Percentiles rank a stretch among this genome's conserved stretches.
Conservation (phyloP, 2,113 vertebrate species). For the Pionites leucogaster region DNA sequence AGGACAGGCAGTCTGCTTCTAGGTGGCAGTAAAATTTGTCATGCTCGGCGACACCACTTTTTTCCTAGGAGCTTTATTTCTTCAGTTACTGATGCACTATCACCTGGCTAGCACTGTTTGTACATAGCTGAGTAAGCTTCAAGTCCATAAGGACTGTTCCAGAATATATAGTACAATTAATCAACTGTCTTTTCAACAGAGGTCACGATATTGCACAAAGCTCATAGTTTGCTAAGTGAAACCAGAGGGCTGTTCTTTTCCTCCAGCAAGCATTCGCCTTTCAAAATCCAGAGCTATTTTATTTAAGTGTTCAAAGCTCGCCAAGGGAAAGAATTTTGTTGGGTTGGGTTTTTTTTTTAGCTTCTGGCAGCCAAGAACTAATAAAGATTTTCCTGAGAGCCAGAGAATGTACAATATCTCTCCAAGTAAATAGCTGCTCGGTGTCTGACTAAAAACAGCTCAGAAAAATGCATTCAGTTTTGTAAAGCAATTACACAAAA, state of each 20-base stretch:
- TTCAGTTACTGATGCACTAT: background rate
- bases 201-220: background rate
- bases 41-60: background rate
- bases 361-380: background rate
- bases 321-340: background rate
- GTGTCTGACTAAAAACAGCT: conserved; percentile 3
- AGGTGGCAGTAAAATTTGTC: background rate
- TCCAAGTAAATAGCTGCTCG: background rate
- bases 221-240: conserved; percentile 15
- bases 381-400: background rate
- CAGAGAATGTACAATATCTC: background rate
- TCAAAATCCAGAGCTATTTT: background rate
- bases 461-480: background rate
- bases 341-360: background rate
- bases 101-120: background rate
- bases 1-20: background rate
- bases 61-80: background rate
- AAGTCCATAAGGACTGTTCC: background rate
- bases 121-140: background rate
- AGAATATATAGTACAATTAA: background rate
- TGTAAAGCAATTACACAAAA: background rate
- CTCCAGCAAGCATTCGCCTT: background rate
- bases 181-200: background rate
- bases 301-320: background rate
- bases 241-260: background rate